A percentile compares a stretch with the other conserved stretches of the same genome.
phyloP scores from a whole-genome alignment of 2,113 vertebrate genomes.

The cattle (Bos taurus) region DNA sequence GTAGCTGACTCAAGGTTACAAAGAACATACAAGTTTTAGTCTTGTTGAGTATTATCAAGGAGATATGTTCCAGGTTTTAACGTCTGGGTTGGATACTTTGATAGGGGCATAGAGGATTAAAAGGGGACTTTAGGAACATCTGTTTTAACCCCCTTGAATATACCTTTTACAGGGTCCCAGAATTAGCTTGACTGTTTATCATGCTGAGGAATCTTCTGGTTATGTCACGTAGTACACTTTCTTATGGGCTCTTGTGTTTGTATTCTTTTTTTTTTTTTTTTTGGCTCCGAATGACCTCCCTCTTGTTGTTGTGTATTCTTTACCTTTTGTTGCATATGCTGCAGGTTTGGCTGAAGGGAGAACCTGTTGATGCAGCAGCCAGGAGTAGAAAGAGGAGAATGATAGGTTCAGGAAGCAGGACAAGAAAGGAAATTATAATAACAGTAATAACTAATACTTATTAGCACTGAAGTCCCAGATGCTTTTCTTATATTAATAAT shows the following conservation, averaged over 20 bases:
- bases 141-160: background rate
- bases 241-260: background rate
- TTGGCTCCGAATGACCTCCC: background rate
- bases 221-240: background rate
- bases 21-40: background rate
- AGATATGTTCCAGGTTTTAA: background rate
- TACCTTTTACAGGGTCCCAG: background rate
- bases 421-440: background rate
- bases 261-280: background rate
- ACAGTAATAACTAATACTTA: background rate
- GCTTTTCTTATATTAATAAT: constrained; percentile 17
- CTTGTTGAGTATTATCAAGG: background rate
- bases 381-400: constrained; percentile 2
- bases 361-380: background rate
- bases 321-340: background rate
- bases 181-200: background rate
- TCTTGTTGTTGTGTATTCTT: background rate
- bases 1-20: background rate
- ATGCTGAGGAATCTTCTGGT: background rate
- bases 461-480: background rate
- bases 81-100: background rate
- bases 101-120: background rate
- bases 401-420: background rate
- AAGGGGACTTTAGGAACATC: background rate
- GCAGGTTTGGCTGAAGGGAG: background rate